Evolutionary conservation across 2,888 invertebrate species (phyloP).

Genomic region (Acleris holmiana): DNA sequence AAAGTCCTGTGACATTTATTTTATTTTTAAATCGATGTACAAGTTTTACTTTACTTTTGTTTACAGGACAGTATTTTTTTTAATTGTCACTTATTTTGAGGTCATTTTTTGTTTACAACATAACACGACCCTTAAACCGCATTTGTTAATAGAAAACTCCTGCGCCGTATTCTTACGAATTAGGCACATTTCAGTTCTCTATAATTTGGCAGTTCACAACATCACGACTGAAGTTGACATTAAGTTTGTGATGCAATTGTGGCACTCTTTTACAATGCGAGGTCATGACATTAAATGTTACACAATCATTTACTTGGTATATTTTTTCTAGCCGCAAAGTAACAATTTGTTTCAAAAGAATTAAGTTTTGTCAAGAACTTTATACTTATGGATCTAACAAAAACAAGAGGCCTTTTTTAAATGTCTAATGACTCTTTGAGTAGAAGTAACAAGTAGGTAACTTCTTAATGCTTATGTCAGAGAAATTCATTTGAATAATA

Average conservation of each 20-base stretch:
- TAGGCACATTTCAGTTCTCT: constrained; percentile 74
- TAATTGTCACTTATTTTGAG: background rate
- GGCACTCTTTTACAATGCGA: constrained; percentile 37
- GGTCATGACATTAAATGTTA: constrained; percentile 45
- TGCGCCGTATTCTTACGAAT: constrained; percentile 75
- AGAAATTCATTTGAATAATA: no score
- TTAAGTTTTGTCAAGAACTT: no score
- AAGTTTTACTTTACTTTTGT: no score
- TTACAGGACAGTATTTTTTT: no score
- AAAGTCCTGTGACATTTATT: no score
- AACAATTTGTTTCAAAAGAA: no score
- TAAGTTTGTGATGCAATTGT: constrained; percentile 42
- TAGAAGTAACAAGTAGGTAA: no score
- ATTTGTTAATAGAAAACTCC: constrained; percentile 82
- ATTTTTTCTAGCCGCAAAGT: constrained; percentile 4
- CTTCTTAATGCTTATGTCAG: no score
- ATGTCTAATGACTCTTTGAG: no score
- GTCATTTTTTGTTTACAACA: background rate
- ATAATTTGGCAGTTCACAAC: constrained; percentile 76
- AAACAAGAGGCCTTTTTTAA: no score
- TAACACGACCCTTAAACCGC: constrained; percentile 63
- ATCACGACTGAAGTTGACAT: constrained; percentile 61
- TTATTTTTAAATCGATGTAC: no score
- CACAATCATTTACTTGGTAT: constrained; percentile 17
- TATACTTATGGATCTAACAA: no score